A percentile compares a stretch with the other conserved stretches of the same genome.
These are phyloP conservation scores for Amphipyra tragopoginis DNA, from an alignment of 2,888 invertebrate species.

Conservation along the genomic window DNA sequence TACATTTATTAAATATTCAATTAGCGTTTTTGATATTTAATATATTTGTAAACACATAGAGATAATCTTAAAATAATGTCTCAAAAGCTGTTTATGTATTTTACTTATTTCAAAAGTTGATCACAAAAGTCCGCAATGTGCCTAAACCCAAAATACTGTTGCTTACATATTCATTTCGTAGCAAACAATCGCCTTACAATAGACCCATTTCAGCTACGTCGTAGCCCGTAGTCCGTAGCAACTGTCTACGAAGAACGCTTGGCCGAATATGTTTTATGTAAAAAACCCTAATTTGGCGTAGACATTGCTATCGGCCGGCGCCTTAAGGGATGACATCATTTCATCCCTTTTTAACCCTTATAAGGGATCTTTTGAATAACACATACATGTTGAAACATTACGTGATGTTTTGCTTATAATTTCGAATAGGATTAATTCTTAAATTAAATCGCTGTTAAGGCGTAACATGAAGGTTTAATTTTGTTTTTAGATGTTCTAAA, in stretches of 20 bases:
- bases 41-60: too few species aligned
- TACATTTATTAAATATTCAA: too few species aligned
- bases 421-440: background rate
- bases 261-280: constrained; percentile 15
- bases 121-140: background rate
- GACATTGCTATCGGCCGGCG: constrained; percentile 15
- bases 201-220: constrained; percentile 31
- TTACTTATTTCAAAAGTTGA: too few species aligned
- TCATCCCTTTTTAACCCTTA: constrained; percentile 5
- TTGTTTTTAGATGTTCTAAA: background rate
- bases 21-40: too few species aligned
- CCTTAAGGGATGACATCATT: constrained; percentile 23
- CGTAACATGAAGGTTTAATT: constrained; percentile 7
- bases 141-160: background rate
- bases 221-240: constrained; percentile 52
- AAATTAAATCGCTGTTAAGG: background rate
- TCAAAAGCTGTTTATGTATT: too few species aligned
- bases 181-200: constrained; percentile 6
- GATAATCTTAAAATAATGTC: too few species aligned
- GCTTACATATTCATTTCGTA: background rate
- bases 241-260: constrained; percentile 41
- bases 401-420: constrained; percentile 21
- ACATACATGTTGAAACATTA: constrained; percentile 3
- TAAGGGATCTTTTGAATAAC: constrained; percentile 18
- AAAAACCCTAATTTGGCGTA: constrained; percentile 39